A percentile compares a stretch with the other conserved stretches of the same genome.
Evolutionary conservation across 2,797 vertebrate species (phyloP).

Genomic region (Sparus aurata): DNA sequence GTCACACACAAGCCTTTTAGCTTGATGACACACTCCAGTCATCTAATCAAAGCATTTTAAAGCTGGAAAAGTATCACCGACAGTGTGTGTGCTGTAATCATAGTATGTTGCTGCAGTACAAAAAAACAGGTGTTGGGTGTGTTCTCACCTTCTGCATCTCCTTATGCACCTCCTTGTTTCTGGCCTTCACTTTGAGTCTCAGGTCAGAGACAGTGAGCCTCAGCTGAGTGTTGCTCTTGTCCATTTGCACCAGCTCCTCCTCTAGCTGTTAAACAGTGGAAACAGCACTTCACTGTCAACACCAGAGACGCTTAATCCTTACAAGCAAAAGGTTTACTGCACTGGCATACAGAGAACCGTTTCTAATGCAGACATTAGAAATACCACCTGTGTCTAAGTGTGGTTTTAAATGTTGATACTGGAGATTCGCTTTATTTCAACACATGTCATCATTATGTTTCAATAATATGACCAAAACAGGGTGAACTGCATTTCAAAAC

Average conservation of each 20-base stretch:
- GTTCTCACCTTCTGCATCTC: slow-evolving; percentile 88
- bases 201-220: slow-evolving; percentile 87
- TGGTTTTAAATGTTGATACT: neutral
- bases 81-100: neutral
- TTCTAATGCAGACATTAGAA: neutral
- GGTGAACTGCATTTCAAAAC: neutral
- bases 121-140: neutral
- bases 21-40: neutral
- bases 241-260: slow-evolving; percentile 85
- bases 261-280: slow-evolving; percentile 88
- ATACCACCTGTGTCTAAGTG: neutral
- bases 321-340: neutral
- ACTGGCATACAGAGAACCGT: neutral
- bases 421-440: neutral
- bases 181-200: slow-evolving; percentile 88
- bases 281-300: neutral
- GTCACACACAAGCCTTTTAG: neutral
- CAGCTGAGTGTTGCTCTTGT: slow-evolving; percentile 88
- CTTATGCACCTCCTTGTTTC: slow-evolving; percentile 84
- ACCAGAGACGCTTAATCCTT: neutral
- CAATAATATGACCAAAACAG: neutral
- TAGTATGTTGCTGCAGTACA: no score
- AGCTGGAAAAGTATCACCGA: neutral
- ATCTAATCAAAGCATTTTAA: neutral
- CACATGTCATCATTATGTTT: neutral